Evolutionary conservation across 2,797 vertebrate species (phyloP), one percentile per base, ranked within the genome.

Genomic region (Syngnathus acus): DNA sequence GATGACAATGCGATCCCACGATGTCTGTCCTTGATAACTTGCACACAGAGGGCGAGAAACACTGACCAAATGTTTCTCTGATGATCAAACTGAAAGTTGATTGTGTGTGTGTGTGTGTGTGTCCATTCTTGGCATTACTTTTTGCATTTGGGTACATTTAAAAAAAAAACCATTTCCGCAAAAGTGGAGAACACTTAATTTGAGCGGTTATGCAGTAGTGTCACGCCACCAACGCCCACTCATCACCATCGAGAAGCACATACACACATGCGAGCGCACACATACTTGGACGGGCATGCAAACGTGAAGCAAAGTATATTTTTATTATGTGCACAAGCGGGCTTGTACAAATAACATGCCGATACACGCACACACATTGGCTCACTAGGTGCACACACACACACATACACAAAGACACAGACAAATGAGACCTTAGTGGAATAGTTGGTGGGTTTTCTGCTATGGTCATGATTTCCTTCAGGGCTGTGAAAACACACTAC

Each of bases 401-500:
- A 83, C 80, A 76, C 65, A 26, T 73, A 72, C 77, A 72, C 66
- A 83, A 71, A 79, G 72, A 82, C 72, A 72, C 77, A 79, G 81
- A 80, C 83, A 82, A 85, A 90, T 77, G 78, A 85, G 83, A 84
- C 78, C 76, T 84, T 79, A 83, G 78, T 78, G 77, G 81, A 89
- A 86, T 80, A 80, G 72, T 73, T 77, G 57, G 67, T 78, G 81
- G 81, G 74, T 89, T 90, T 90, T 89, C 72, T 85, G 84, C 82
- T 77, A 80, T 73, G 85, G 84, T 87, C 86, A 87, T 82, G 80
- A 81, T 86, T 89, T 90, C 87, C 86, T 87, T 74, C 77, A 83
- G 86, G 88, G 83, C 86, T 90, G 84, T 86, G 80, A 89, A 89
- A 90, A 90, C 88, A 90, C 76, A 66, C 80, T 84, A 83, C 89